These are phyloP conservation scores for Acropora yongei DNA, from an alignment of 64 coral and sea anemone genomes.

Conservation along the genomic window DNA sequence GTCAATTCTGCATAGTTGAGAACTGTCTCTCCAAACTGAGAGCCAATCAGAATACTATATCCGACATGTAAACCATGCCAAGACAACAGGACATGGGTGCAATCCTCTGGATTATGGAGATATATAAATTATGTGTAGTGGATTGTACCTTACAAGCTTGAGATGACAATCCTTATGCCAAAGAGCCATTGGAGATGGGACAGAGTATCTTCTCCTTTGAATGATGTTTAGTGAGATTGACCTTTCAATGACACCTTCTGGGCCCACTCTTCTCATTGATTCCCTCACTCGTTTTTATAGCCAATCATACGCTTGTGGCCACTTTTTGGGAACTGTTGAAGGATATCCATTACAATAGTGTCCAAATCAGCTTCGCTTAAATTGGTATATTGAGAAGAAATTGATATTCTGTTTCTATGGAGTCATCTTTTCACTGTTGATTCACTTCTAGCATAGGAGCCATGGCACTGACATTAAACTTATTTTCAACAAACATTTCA, in stretches of 20 bases:
- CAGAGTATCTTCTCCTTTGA: conserved; percentile 38
- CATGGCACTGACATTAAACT: conserved; percentile 38
- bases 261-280: conserved; percentile 28
- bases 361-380: conserved; percentile 38
- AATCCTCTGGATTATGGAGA: too few species aligned
- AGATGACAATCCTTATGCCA: neutral
- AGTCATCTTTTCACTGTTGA: conserved; percentile 51
- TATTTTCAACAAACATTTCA: conserved; percentile 52
- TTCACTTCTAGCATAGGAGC: conserved; percentile 39
- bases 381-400: conserved; percentile 49
- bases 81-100: too few species aligned
- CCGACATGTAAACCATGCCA: too few species aligned
- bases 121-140: too few species aligned
- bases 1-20: too few species aligned
- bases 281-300: conserved; percentile 27
- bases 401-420: neutral
- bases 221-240: conserved; percentile 56
- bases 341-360: conserved; percentile 35
- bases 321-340: conserved; percentile 53
- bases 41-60: too few species aligned
- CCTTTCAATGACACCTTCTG: conserved; percentile 63
- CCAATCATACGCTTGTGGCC: conserved; percentile 57
- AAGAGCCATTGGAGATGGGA: conserved; percentile 36
- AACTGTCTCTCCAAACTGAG: too few species aligned
- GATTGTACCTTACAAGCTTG: too few species aligned